phyloP scores from a whole-genome alignment of 2,888 invertebrate species.

The Galerucella pusilla region DNA sequence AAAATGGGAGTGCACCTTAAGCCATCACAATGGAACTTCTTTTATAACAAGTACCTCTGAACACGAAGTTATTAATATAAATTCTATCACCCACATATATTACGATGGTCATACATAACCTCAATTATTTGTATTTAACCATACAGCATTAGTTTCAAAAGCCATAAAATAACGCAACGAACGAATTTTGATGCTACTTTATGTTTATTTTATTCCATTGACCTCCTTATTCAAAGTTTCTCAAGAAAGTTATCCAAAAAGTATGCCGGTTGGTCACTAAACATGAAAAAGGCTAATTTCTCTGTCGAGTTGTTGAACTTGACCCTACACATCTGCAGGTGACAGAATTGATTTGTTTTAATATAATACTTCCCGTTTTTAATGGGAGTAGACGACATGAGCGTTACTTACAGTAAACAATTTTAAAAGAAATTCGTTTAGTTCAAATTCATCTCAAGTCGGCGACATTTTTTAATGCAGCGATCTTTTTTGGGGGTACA shows the following conservation, averaged over 20 bases:
- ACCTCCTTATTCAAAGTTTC: conserved; percentile 29
- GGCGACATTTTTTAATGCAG: not conserved
- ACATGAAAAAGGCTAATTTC: conserved; percentile 34
- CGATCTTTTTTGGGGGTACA: not conserved
- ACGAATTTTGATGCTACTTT: not conserved
- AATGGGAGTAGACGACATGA: not conserved
- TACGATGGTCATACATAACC: not conserved
- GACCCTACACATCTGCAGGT: conserved; percentile 36
- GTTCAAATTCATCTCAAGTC: too few relatives aligned
- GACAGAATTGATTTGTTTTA: conserved; percentile 29
- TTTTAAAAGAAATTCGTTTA: not conserved
- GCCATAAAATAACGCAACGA: not conserved
- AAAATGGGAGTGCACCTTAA: too few relatives aligned
- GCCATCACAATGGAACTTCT: not conserved
- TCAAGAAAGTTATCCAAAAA: conserved; percentile 30
- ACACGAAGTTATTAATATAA: not conserved
- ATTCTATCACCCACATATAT: not conserved
- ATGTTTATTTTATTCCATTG: conserved; percentile 23
- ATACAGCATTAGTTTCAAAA: not conserved
- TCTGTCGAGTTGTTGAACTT: conserved; percentile 37
- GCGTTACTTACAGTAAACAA: not conserved
- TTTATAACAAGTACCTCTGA: not conserved
- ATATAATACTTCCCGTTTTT: conserved; percentile 5
- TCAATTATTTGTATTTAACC: not conserved
- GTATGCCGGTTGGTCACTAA: conserved; percentile 30